Conservation (phyloP, 2,797 vertebrate genomes). For the Platalea minor region DNA sequence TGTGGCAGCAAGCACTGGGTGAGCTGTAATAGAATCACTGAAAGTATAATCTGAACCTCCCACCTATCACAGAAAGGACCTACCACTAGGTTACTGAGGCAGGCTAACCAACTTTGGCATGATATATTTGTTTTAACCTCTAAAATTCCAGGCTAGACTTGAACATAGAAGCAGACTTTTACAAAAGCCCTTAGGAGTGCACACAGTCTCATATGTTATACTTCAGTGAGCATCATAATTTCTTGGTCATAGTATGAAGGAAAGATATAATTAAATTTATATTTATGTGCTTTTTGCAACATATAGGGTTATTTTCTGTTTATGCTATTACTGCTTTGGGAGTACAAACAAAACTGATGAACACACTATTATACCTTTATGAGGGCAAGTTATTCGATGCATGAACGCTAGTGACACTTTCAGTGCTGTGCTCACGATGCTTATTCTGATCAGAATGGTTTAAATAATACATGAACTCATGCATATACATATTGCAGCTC, state of each 20-base stretch:
- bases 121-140: neutral
- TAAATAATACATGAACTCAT: conserved; percentile 73
- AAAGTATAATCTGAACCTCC: neutral
- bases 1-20: neutral
- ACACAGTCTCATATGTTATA: conserved; percentile 22
- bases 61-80: neutral
- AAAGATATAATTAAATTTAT: conserved; percentile 70
- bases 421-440: conserved; percentile 40
- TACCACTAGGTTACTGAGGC: neutral
- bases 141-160: neutral
- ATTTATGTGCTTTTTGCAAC: conserved; percentile 61
- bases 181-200: neutral
- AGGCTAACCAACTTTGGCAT: neutral
- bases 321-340: conserved; percentile 58
- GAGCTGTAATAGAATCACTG: neutral
- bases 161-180: neutral
- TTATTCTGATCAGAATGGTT: conserved; percentile 61
- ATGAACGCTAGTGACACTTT: conserved; percentile 44
- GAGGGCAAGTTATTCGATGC: conserved; percentile 50
- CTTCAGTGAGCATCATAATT: conserved; percentile 44
- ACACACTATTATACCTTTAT: conserved; percentile 54
- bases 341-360: conserved; percentile 58
- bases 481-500: conserved; percentile 56
- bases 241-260: conserved; percentile 55
- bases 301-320: conserved; percentile 51